phyloP scores from a whole-genome alignment of 1,140 invertebrate genomes.

The Aethina tumida region DNA sequence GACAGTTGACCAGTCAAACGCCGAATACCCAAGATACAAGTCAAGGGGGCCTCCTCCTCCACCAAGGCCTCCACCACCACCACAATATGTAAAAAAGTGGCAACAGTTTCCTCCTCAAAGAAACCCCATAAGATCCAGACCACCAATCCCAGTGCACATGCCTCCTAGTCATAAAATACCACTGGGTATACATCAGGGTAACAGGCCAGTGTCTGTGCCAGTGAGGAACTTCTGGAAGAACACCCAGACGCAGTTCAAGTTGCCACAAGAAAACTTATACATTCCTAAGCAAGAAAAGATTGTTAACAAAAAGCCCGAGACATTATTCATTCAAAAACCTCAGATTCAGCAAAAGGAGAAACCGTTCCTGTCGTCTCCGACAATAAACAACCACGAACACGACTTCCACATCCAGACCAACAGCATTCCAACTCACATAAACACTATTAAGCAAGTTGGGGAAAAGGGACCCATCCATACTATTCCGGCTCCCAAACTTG shows the following conservation, averaged over 20 bases:
- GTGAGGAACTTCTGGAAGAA: constrained; percentile 19
- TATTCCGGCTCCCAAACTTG: constrained; percentile 71
- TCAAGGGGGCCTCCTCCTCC: constrained; percentile 14
- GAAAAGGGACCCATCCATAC: constrained; percentile 68
- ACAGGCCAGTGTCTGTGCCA: constrained; percentile 8
- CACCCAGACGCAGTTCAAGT: constrained; percentile 8
- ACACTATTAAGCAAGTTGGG: constrained; percentile 35
- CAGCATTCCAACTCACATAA: constrained; percentile 24
- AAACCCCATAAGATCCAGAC: constrained; percentile 4
- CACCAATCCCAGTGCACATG: constrained; percentile 15
- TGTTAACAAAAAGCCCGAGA: constrained; percentile 5
- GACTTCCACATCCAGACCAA: constrained; percentile 33
- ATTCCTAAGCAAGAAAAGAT: constrained; percentile 2
- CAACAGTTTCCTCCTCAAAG: constrained; percentile 11
- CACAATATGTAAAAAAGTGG: constrained; percentile 24
- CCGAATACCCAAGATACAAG: constrained; percentile 18
- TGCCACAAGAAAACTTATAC: constrained; percentile 6
- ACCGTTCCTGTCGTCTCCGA: constrained; percentile 17
- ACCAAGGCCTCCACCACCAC: constrained; percentile 12
- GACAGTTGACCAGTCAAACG: too few species aligned
- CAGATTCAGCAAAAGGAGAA: constrained; percentile 12
- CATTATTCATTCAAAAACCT: too few species aligned
- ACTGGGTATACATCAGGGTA: constrained; percentile 3
- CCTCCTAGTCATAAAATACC: constrained; percentile 9
- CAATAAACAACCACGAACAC: constrained; percentile 19